Evolutionary conservation across 64 coral and sea anemone genomes (phyloP).

Genomic region (Acropora yongei): DNA sequence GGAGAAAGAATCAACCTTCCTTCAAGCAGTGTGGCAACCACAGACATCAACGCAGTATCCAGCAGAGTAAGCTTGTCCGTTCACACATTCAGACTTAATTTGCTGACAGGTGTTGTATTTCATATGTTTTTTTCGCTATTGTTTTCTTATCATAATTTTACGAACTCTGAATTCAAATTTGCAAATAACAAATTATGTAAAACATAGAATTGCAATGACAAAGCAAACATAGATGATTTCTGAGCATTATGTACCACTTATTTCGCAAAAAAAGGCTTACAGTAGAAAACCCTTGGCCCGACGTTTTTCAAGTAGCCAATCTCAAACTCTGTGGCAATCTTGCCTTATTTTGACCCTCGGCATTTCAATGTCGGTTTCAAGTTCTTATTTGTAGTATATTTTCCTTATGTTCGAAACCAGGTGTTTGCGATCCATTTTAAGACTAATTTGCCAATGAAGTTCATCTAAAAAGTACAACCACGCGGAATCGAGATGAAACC

Average conservation of each 20-base stretch:
- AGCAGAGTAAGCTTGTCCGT: background rate
- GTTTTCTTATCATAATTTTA: background rate
- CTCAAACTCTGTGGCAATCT: too few relatives aligned
- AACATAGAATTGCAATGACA: too few relatives aligned
- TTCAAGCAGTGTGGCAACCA: too few relatives aligned
- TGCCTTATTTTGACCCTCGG: background rate
- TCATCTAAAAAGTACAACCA: background rate
- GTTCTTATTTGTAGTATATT: background rate
- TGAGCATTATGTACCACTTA: too few relatives aligned
- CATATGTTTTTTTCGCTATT: background rate
- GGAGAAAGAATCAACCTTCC: too few relatives aligned
- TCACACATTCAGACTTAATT: background rate
- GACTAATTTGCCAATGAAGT: too few relatives aligned
- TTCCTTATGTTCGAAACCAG: background rate
- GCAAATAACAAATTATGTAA: too few relatives aligned
- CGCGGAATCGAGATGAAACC: background rate
- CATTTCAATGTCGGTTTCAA: background rate
- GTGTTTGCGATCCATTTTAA: too few relatives aligned
- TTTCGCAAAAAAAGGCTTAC: background rate
- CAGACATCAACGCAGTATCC: too few relatives aligned
- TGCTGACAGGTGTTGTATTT: background rate
- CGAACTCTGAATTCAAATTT: too few relatives aligned
- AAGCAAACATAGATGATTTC: too few relatives aligned
- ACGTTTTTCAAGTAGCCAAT: background rate
- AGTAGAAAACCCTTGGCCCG: background rate